Evolutionary conservation across 2,113 vertebrate genomes (phyloP).

Genomic region (Larimichthys crocea): DNA sequence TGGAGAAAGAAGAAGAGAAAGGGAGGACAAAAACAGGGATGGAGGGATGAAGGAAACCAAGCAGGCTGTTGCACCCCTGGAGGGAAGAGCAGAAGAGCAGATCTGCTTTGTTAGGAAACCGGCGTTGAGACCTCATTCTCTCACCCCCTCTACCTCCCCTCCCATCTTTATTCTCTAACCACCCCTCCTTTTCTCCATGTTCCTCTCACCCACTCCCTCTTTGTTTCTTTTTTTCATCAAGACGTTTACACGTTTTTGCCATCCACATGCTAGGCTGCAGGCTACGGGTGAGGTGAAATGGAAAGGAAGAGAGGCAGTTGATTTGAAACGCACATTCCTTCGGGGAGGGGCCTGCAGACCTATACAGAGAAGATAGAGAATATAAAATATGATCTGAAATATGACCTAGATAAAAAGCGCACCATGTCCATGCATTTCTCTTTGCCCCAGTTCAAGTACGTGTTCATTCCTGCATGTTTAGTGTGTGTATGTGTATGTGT

Average conservation of each 20-base stretch:
- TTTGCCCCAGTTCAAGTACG: conserved; percentile 45
- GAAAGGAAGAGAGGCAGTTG: conserved; percentile 55
- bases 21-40: conserved; percentile 35
- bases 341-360: conserved; percentile 44
- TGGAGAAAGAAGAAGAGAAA: conserved; percentile 19
- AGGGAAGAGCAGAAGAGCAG: conserved; percentile 62
- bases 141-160: background rate
- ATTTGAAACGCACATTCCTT: conserved; percentile 63
- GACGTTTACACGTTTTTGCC: conserved; percentile 72
- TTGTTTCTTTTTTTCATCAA: conserved; percentile 40
- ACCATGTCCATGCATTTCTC: conserved; percentile 39
- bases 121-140: conserved; percentile 34
- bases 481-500: background rate
- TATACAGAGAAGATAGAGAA: conserved; percentile 41
- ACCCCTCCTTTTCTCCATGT: conserved; percentile 6
- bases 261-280: conserved; percentile 76
- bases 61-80: conserved; percentile 62
- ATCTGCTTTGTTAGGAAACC: conserved; percentile 70
- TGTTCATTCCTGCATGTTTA: conserved; percentile 1
- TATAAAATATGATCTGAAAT: conserved; percentile 61
- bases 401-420: conserved; percentile 74
- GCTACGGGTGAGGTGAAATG: conserved; percentile 68
- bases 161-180: conserved; percentile 13
- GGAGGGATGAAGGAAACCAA: conserved; percentile 53
- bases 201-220: conserved; percentile 48